A percentile compares a stretch with the other conserved stretches of the same genome.
Conservation (phyloP, 1,140 invertebrate species). For the Oryctes rhinoceros region DNA sequence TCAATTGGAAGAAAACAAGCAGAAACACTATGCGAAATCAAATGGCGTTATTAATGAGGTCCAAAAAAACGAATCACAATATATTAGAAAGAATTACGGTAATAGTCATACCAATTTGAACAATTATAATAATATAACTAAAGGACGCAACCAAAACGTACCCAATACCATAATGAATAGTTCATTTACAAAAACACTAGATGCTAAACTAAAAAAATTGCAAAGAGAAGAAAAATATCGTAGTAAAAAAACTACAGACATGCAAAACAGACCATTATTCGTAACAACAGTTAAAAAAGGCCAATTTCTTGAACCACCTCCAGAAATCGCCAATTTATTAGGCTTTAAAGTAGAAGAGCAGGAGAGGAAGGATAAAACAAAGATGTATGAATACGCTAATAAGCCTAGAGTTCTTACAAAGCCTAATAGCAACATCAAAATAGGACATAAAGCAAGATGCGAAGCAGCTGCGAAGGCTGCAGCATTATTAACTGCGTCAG, state of each 20-base stretch:
- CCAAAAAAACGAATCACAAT: conserved; percentile 47
- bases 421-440: conserved; percentile 41
- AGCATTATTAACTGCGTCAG: conserved; percentile 49
- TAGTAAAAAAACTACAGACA: conserved; percentile 52
- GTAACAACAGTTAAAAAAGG: conserved; percentile 81
- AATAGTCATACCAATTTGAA: conserved; percentile 60
- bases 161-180: conserved; percentile 51
- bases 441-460: conserved; percentile 52
- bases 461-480: conserved; percentile 58
- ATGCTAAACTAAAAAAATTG: conserved; percentile 70
- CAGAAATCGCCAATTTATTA: conserved; percentile 72
- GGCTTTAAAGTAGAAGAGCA: conserved; percentile 65
- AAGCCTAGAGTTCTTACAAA: conserved; percentile 65
- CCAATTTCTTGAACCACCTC: conserved; percentile 79
- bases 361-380: conserved; percentile 57
- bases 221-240: conserved; percentile 66
- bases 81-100: conserved; percentile 58
- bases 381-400: conserved; percentile 70
- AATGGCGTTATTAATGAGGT: conserved; percentile 53
- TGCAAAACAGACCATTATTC: conserved; percentile 65
- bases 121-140: conserved; percentile 53
- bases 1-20: conserved; percentile 56
- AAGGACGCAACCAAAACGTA: conserved; percentile 54
- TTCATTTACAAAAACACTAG: conserved; percentile 71
- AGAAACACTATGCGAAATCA: conserved; percentile 56